Conservation (phyloP, 1,140 invertebrate genomes). For the Ephestia elutella region DNA sequence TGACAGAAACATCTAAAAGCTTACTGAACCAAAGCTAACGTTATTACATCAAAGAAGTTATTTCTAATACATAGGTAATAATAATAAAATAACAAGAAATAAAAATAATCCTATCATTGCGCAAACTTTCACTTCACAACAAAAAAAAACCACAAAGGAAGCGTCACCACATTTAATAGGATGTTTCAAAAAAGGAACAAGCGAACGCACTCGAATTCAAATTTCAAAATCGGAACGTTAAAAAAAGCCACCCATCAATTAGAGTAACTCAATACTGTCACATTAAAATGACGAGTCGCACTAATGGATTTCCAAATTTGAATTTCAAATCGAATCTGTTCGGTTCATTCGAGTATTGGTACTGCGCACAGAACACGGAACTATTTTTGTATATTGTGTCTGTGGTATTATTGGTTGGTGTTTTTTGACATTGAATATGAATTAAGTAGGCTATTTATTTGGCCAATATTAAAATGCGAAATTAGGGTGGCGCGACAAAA, state of each 20-base stretch:
- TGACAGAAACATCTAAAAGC: too few relatives aligned
- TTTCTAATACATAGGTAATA: too few relatives aligned
- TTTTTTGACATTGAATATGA: too few relatives aligned
- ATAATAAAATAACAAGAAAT: background rate
- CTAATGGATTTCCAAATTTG: constrained; percentile 39
- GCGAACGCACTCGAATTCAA: constrained; percentile 11
- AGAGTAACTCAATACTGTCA: constrained; percentile 73
- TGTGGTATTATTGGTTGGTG: too few relatives aligned
- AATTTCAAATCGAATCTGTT: constrained; percentile 11
- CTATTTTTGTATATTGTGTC: background rate
- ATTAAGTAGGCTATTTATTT: too few relatives aligned
- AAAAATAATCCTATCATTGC: background rate
- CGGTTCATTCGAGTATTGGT: constrained; percentile 4
- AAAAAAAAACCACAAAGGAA: constrained; percentile 4
- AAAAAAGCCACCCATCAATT: constrained; percentile 64
- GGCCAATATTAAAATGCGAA: too few relatives aligned
- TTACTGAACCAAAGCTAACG: too few relatives aligned
- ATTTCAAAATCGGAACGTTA: constrained; percentile 17
- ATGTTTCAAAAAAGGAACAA: constrained; percentile 7
- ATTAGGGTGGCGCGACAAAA: too few relatives aligned
- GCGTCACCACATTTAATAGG: background rate
- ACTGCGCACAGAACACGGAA: background rate
- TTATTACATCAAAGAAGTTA: too few relatives aligned
- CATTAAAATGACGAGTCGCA: constrained; percentile 70
- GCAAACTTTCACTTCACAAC: constrained; percentile 5